A percentile compares a stretch with the other conserved stretches of the same genome.
Evolutionary conservation across 2,113 vertebrate species (phyloP).

Genomic region (Aplodontia rufa): DNA sequence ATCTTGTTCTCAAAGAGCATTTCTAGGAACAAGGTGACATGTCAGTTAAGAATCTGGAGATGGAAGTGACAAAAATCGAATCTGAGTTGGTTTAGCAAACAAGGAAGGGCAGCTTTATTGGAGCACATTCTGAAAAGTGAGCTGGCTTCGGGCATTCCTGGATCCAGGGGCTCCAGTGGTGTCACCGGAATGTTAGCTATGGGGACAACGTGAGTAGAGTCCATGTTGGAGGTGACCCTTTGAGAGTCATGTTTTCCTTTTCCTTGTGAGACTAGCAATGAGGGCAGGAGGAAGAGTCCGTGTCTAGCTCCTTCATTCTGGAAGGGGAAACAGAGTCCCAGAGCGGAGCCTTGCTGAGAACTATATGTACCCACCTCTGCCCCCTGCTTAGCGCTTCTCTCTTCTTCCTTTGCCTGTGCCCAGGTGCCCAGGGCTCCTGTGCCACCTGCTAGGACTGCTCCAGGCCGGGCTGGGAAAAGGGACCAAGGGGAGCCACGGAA

Average conservation of each 20-base stretch:
- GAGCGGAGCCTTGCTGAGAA: background rate
- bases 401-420: background rate
- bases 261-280: background rate
- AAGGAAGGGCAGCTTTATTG: background rate
- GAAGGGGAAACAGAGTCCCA: background rate
- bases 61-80: background rate
- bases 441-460: background rate
- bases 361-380: accelerated
- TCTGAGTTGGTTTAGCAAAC: background rate
- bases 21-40: background rate
- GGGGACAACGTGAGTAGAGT: background rate
- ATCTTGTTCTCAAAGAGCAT: background rate
- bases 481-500: background rate
- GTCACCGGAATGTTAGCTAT: background rate
- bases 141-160: background rate
- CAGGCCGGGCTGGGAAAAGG: background rate
- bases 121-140: background rate
- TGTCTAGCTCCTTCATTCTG: background rate
- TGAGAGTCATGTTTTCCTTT: background rate
- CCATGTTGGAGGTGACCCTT: background rate
- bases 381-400: background rate
- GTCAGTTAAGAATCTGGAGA: background rate
- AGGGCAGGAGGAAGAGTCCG: background rate
- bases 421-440: background rate
- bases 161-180: no score